phyloP scores from a whole-genome alignment of 1,140 invertebrate genomes.

The Zeugodacus cucurbitae region DNA sequence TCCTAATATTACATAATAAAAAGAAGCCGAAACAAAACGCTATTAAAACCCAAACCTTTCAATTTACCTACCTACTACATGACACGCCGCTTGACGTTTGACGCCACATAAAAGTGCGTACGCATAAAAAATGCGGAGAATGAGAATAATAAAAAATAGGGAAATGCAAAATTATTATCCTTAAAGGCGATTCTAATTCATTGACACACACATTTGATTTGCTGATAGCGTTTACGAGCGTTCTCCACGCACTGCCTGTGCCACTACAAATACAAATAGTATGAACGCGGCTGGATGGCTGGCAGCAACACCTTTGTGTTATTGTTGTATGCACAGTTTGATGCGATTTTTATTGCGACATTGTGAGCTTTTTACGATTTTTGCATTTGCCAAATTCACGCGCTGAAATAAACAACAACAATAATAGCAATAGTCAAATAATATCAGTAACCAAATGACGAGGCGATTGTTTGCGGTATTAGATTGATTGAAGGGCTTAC shows the following conservation, averaged over 20 bases:
- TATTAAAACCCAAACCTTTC: neutral
- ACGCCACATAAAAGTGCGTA: constrained; percentile 16
- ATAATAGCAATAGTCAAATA: constrained; percentile 44
- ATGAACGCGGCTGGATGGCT: neutral
- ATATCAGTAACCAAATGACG: neutral
- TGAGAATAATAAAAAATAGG: too few species aligned
- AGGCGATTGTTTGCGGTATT: neutral
- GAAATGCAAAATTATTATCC: constrained; percentile 20
- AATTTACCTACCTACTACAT: neutral
- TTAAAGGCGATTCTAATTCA: constrained; percentile 38
- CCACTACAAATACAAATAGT: neutral
- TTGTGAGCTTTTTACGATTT: constrained; percentile 34
- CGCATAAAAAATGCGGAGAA: constrained; percentile 16
- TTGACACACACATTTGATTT: constrained; percentile 26
- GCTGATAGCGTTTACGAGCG: constrained; percentile 24
- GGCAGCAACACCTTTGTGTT: neutral
- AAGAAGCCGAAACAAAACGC: neutral
- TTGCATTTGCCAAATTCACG: constrained; percentile 62
- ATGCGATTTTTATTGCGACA: neutral
- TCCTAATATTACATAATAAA: neutral
- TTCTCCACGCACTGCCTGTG: neutral
- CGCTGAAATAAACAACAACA: constrained; percentile 63
- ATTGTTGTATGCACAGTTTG: neutral
- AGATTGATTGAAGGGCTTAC: neutral
- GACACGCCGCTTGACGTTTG: constrained; percentile 23